Evolutionary conservation across 2,113 vertebrate genomes (phyloP), one percentile per base, ranked within the genome.

Genomic region (Antennarius striatus): DNA sequence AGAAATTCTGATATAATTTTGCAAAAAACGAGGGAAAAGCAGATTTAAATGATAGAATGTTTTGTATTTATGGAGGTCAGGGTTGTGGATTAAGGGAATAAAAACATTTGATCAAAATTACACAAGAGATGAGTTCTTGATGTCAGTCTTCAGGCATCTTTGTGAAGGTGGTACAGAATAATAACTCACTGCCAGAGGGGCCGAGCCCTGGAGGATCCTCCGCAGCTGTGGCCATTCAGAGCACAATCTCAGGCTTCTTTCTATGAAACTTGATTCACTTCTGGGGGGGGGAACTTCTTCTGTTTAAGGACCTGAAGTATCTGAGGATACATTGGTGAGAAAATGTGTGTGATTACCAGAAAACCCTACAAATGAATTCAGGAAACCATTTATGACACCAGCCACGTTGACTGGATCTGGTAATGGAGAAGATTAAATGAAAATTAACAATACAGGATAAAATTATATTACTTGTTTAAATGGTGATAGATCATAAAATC

Each of bases 161-260:
- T 12, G 2, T 22, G 12, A 29, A 29, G 3, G 5, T 39, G 28
- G 46, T 32, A 30, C 10, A 12, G 58, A 62, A 51, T 6, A 54
- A 63, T 17, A 36, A 81, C 86, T 88, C 80, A 89, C 87, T 83
- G 16, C 73, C 75, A 66, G 78, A 42, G 10, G 67, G 50, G 61
- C 66, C 75, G 66, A 77, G 80, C 43, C 81, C 88, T 5, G 84
- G 77, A 39, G 86, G 77, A 48, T 88, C 86, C 68, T 90, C 82
- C 47, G 84, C 75, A 59, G 89, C 88, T 85, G 90, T 87, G 81
- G 90, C 90, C 90, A 91, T 90, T 78, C 85, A 85, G 70, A 77
- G 47, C 42, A 49, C 17, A 63, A 51, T 17, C 54, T 53, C 15
- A 42, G 30, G 52, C 63, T 49, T 15, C 32, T 36, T 49, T 6